Percentiles rank a stretch among this genome's conserved stretches.
phyloP scores from a whole-genome alignment of 1,140 invertebrate genomes.

The Brachionus calyciflorus region DNA sequence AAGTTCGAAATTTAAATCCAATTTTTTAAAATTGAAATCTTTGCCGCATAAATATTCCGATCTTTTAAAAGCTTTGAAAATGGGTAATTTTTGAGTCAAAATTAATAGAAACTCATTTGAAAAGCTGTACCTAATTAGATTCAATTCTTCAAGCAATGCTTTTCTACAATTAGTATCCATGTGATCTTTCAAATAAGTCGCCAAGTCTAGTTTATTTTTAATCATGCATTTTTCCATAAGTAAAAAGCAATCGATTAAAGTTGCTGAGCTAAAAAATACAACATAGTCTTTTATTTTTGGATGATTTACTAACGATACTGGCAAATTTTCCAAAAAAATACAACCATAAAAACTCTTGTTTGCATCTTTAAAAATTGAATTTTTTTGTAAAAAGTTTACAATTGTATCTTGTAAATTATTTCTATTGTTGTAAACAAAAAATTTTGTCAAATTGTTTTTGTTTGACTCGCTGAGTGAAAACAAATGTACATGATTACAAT shows the following conservation, averaged over 20 bases:
- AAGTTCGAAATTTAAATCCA: neutral
- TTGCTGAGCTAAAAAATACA: neutral
- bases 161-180: neutral
- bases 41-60: neutral
- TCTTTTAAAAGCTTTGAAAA: constrained; percentile 4
- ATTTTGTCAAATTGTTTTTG: neutral
- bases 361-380: neutral
- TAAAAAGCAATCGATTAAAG: constrained; percentile 8
- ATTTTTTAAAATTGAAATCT: neutral
- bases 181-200: neutral
- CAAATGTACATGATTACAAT: neutral
- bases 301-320: neutral
- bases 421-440: neutral
- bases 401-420: neutral
- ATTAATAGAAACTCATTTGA: neutral
- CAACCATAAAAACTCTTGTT: neutral
- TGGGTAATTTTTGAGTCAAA: neutral
- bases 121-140: neutral
- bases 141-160: neutral
- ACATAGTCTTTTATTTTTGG: neutral
- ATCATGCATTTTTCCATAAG: neutral
- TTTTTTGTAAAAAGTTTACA: neutral
- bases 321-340: neutral
- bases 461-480: neutral
- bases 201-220: neutral